A percentile compares a stretch with the other conserved stretches of the same genome.
These are phyloP conservation scores for Eumacrocentrus americanus DNA, from an alignment of 2,888 invertebrate species.

Conservation along the genomic window DNA sequence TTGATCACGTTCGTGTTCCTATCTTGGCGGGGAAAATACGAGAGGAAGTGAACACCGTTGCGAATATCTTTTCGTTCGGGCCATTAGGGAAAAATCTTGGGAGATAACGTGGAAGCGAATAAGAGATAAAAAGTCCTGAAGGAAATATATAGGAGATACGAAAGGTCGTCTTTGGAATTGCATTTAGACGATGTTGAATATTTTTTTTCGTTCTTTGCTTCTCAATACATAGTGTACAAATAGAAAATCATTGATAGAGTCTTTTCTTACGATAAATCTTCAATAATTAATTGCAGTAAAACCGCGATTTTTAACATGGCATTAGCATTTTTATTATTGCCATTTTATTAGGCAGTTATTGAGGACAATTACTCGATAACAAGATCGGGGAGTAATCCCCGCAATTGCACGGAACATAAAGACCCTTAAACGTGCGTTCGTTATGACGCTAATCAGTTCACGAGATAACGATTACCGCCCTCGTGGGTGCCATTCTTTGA, in stretches of 20 bases:
- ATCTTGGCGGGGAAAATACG: constrained; percentile 7
- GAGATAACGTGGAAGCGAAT: constrained; percentile 17
- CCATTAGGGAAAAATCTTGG: constrained; percentile 31
- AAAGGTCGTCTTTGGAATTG: not conserved
- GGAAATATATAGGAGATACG: too few relatives aligned
- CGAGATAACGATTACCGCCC: constrained; percentile 22
- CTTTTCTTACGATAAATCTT: constrained; percentile 29
- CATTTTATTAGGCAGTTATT: constrained; percentile 10
- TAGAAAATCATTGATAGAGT: too few relatives aligned
- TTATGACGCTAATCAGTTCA: constrained; percentile 19
- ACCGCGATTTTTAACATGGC: constrained; percentile 17
- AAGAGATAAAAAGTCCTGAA: constrained; percentile 18
- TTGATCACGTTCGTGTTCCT: constrained; percentile 14
- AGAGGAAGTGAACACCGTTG: not conserved
- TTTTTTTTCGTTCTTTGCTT: constrained; percentile 2
- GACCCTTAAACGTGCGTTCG: constrained; percentile 17
- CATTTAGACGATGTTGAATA: constrained; percentile 6
- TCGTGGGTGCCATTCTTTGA: constrained; percentile 6
- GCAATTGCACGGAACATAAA: constrained; percentile 15
- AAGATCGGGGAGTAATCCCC: constrained; percentile 15
- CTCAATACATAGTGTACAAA: not conserved
- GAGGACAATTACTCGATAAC: constrained; percentile 17
- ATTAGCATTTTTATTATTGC: not conserved
- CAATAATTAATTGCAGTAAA: constrained; percentile 32
- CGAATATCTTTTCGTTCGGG: constrained; percentile 30